Base-by-base conservation (phyloP, 2,797 vertebrate genomes). In the Scolopax rusticola region DNA sequence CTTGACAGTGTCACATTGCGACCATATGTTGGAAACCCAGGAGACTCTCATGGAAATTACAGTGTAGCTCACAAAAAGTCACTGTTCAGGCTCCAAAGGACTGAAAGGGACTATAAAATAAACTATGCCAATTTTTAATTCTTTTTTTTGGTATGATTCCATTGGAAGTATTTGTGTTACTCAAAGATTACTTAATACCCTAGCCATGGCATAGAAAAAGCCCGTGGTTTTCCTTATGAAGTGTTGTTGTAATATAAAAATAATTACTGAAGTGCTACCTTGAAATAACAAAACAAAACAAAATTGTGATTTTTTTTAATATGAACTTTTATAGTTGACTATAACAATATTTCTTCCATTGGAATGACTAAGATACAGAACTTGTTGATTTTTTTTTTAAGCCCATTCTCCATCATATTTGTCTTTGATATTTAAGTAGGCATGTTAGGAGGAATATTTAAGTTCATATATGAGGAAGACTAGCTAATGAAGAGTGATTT, bases 1-100 rank as follows among this genome's bases (percentile, higher is more conserved):
- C 64, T 86, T 89, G 89, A 95, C 56, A 89, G 70, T 60, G 45
- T 90, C 84, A 82, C 86, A 87, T 64, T 75, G 57, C 38, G 60
- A 27, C 64, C 32, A 53, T 90, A 93, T 83, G 45, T 43, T 90
- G 48, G 71, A 90, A 94, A 85, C 87, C 48, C 68, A 50, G 60
- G 64, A 74, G 48, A 64, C 32, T 69, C 30, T 74, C 3, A 2
- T 61, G n/a, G 60, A 88, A n/a, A 90, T 84, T 84, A 61, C 14
- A 77, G 11, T 41, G 53, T 3, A 79, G 25, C 28, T 87, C 59
- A 76, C 9, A 59, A 36, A 70, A 87, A 40, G 27, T 54, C 64
- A 60, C 48, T 86, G 47, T 64, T 33, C 11, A 71, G 30, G 30
- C 15, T 87, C 32, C 41, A 92, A 57, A 83, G 11, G 64, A 85